Conservation (phyloP, 2,888 invertebrate species). For the Eupithecia subumbrata region DNA sequence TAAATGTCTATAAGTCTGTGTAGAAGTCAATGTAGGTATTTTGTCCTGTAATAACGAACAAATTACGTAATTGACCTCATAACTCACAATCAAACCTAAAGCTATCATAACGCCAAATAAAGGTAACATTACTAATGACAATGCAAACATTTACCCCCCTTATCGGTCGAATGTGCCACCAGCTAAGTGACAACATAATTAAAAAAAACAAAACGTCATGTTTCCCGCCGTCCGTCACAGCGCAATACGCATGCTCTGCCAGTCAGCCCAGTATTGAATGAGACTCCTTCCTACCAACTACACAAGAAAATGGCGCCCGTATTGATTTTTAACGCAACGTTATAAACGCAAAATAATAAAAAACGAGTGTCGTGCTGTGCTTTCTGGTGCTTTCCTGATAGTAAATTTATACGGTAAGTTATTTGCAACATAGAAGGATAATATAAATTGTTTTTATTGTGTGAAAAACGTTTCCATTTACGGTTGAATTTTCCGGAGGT, state of each 20-base stretch:
- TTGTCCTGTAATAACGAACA: neutral
- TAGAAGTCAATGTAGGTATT: neutral
- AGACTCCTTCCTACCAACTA: slow-evolving; percentile 38
- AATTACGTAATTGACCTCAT: neutral
- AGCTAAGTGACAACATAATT: slow-evolving; percentile 39
- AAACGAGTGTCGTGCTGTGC: slow-evolving; percentile 66
- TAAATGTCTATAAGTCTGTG: neutral
- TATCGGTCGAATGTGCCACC: slow-evolving; percentile 43
- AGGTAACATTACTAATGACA: slow-evolving; percentile 19
- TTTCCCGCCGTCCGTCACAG: slow-evolving; percentile 71
- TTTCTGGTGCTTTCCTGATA: slow-evolving; percentile 33
- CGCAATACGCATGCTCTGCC: slow-evolving; percentile 69
- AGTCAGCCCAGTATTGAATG: slow-evolving; percentile 76
- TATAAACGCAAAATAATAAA: slow-evolving; percentile 61
- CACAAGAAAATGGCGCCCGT: slow-evolving; percentile 63
- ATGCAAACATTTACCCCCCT: slow-evolving; percentile 34
- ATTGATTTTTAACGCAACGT: slow-evolving; percentile 73
- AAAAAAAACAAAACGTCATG: slow-evolving; percentile 67
- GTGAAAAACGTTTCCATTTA: slow-evolving; percentile 9
- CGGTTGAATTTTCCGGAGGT: slow-evolving; percentile 61
- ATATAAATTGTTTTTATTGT: slow-evolving; percentile 12
- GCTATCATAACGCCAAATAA: slow-evolving; percentile 8
- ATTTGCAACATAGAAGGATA: neutral
- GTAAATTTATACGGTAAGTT: slow-evolving; percentile 29
- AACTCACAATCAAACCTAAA: slow-evolving; percentile 5